Conservation (phyloP, 2,888 invertebrate genomes). For the Junonia oenone region DNA sequence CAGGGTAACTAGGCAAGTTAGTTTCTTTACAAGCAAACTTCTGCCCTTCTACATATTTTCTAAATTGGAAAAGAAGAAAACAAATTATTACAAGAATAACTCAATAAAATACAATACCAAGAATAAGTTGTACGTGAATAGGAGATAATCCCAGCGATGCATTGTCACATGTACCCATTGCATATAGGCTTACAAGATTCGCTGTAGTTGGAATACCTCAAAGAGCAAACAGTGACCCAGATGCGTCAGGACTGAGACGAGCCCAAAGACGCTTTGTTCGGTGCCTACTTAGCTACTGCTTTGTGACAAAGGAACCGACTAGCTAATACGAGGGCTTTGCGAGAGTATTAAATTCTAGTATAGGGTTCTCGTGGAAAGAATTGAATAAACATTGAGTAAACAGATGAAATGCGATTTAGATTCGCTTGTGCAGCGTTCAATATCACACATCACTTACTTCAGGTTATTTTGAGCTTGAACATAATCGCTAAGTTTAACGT, state of each 20-base stretch:
- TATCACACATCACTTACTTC: no score
- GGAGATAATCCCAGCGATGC: not conserved
- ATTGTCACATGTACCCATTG: not conserved
- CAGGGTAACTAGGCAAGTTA: no score
- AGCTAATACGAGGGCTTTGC: slow-evolving; percentile 6
- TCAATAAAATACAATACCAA: not conserved
- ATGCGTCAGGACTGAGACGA: slow-evolving; percentile 35
- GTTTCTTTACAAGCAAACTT: no score
- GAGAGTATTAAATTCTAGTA: slow-evolving; percentile 10
- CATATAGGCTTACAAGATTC: slow-evolving; percentile 14
- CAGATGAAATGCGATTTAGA: no score
- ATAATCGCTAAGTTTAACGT: no score
- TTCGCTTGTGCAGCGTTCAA: no score
- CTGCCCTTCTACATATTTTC: no score
- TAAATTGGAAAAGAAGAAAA: not conserved
- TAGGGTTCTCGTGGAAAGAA: no score
- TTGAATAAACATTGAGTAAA: no score
- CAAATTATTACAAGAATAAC: not conserved
- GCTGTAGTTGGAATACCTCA: slow-evolving; percentile 24
- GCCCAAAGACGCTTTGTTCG: slow-evolving; percentile 31
- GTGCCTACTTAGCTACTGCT: slow-evolving; percentile 34
- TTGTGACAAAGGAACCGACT: slow-evolving; percentile 21
- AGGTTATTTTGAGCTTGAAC: no score
- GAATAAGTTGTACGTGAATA: not conserved
- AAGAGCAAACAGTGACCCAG: slow-evolving; percentile 37